A percentile compares a stretch with the other conserved stretches of the same genome.
Conservation (phyloP, 2,888 invertebrate genomes). For the Thelaira solivaga region DNA sequence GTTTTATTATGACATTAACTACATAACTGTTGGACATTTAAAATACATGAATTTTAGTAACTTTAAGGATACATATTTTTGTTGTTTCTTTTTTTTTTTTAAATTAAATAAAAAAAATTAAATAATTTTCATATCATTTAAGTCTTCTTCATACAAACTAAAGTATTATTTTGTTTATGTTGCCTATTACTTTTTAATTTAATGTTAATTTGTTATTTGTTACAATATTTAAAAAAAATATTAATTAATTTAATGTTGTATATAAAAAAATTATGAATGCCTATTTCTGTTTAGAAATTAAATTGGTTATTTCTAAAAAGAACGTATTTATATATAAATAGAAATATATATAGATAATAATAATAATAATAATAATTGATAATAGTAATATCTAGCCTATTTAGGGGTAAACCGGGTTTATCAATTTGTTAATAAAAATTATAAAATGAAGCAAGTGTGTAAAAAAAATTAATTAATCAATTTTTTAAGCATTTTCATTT, state of each 20-base stretch:
- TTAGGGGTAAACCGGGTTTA: background rate
- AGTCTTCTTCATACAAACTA: background rate
- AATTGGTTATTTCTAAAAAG: slow-evolving; percentile 23
- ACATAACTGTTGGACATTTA: background rate
- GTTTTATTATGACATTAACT: background rate
- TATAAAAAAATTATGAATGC: no score
- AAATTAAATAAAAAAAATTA: background rate
- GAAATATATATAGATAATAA: no score
- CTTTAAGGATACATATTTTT: background rate
- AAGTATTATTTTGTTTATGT: no score
- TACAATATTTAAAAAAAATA: no score
- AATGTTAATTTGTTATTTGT: no score
- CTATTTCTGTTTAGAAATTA: no score
- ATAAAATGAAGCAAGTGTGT: slow-evolving; percentile 15
- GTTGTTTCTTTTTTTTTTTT: background rate
- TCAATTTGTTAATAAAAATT: slow-evolving; percentile 32
- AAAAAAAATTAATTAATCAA: background rate
- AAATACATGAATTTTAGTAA: background rate
- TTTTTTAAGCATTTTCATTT: background rate
- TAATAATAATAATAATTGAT: no score
- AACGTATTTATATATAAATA: no score
- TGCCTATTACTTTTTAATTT: no score
- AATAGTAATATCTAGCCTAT: slow-evolving; percentile 4
- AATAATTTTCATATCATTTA: background rate
- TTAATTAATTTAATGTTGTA: no score